Conservation (phyloP, 92 coral and sea anemone genomes). For the Parazoanthus swiftii region DNA sequence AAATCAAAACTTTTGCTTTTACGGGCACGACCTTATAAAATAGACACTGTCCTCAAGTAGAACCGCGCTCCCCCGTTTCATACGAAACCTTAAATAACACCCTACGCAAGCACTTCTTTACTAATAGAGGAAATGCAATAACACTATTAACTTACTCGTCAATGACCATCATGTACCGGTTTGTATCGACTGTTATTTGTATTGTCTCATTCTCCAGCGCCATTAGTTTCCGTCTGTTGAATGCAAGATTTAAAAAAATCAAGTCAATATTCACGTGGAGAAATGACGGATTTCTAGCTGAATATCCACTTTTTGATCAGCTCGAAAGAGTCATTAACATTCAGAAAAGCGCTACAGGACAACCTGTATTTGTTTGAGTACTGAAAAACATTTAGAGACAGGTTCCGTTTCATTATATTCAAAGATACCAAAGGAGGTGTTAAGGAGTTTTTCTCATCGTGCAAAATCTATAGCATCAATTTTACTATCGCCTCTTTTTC, state of each 20-base stretch:
- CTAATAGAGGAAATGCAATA: too few species aligned
- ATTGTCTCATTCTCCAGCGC: constrained; percentile 83
- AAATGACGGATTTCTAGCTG: not conserved
- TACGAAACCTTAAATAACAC: too few species aligned
- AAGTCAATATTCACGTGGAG: not conserved
- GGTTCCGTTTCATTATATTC: not conserved
- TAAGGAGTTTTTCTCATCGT: not conserved
- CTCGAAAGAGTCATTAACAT: not conserved
- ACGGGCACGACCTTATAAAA: too few species aligned
- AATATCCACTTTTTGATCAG: not conserved
- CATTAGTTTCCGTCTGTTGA: constrained; percentile 77
- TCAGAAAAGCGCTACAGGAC: not conserved
- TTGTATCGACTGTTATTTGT: constrained; percentile 84
- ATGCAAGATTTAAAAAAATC: not conserved
- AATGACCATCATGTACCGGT: constrained; percentile 76
- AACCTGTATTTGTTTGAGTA: not conserved
- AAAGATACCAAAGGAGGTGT: not conserved
- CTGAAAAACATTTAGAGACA: not conserved
- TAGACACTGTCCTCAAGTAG: too few species aligned
- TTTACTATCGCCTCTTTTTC: not conserved
- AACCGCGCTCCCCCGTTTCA: too few species aligned
- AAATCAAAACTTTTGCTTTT: too few species aligned
- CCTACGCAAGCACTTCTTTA: not conserved
- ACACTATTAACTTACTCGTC: constrained; percentile 69
- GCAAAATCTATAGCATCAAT: not conserved